Base-by-base conservation (phyloP, 2,113 vertebrate genomes). In the Leptobrachium leishanense region DNA sequence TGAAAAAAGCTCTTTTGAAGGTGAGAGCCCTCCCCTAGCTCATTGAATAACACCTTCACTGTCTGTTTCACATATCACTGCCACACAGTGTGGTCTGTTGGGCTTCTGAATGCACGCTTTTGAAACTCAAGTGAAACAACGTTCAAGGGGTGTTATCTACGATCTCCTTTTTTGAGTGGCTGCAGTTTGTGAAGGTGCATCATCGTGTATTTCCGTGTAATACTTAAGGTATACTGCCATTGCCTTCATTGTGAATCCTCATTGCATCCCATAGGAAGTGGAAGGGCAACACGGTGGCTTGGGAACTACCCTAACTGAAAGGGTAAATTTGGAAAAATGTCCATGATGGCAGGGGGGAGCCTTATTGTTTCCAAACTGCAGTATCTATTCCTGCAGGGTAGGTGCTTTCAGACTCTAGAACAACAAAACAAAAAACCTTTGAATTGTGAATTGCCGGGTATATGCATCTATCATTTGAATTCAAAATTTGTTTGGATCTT, bases 1-100 rank as follows among this genome's bases (percentile, higher is more conserved):
- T 50, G 46, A 50, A 5, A 5, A 50, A 50, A 50, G 4, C 46
- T 50, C 46, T 50, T 5, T 50, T 50, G 8, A 50, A 50, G 55
- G 55, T 12, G 55, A 15, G 20, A 59, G 55, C 55, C 20, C 20
- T 1, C 13, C 13, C 55, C 46, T 13, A 12, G 10, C 9, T 64
- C 62, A 5, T 39, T 10, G n/a, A 31, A 10, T 31, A 2, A 64
- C 62, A 2, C 55, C 55, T 15, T 59, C 55, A 15, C 55, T 41
- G 6, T 13, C 6, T 31, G 11, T 43, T 73, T 68, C 39, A 42
- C 46, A 68, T 42, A 74, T 74, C 71, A 81, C 72, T 74, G 72
- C 72, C 72, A 15, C 65, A 15, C 42, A 39, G 42, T 57, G 31
- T 40, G 41, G 42, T 57, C 39, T 8, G 68, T 31, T 62, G 31